A percentile compares a stretch with the other conserved stretches of the same genome.
These are phyloP conservation scores for Antigone vipio DNA, from an alignment of 2,113 vertebrate genomes.

Conservation along the genomic window DNA sequence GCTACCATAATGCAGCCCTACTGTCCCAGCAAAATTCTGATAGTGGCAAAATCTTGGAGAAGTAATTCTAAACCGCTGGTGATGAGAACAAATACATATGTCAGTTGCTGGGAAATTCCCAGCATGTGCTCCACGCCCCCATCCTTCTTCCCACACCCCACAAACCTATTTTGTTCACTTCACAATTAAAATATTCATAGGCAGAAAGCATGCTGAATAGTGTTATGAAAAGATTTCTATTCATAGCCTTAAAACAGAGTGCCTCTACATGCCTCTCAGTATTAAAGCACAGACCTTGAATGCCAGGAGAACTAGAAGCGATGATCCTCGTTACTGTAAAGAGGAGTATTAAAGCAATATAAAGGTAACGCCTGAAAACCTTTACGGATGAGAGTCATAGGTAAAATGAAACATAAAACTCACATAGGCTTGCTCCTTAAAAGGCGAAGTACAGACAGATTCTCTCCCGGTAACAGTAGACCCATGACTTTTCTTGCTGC, in stretches of 20 bases:
- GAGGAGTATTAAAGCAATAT: background rate
- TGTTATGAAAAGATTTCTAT: background rate
- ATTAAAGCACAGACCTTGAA: background rate
- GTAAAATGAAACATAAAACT: background rate
- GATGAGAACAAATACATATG: background rate
- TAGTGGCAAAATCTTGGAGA: background rate
- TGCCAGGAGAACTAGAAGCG: background rate
- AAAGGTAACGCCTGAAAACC: background rate
- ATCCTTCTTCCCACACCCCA: background rate
- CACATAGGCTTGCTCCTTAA: background rate
- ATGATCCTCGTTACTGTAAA: background rate
- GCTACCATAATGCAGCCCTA: background rate
- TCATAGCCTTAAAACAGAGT: background rate
- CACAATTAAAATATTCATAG: background rate
- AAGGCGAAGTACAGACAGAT: background rate
- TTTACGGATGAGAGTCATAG: background rate
- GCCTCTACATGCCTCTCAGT: background rate
- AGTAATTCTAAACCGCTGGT: background rate
- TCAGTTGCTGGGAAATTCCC: slow-evolving; percentile 6
- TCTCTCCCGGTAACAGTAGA: background rate
- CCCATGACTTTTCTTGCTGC: background rate
- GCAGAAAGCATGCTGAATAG: background rate
- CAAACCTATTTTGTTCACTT: background rate
- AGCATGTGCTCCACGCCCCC: background rate
- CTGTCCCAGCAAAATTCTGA: background rate